phyloP scores from a whole-genome alignment of 2,113 vertebrate species.

The Lontra canadensis region DNA sequence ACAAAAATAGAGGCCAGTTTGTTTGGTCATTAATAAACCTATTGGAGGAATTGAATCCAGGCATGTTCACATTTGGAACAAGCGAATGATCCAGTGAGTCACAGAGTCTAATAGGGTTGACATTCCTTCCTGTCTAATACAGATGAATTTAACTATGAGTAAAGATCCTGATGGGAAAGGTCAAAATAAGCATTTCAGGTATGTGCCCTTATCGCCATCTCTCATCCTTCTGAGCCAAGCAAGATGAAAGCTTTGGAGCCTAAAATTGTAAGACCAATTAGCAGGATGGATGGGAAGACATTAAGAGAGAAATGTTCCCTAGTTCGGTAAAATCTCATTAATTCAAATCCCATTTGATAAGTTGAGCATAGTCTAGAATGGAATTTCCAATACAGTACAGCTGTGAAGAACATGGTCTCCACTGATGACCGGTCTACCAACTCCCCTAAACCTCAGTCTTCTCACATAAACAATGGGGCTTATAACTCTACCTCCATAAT shows the following conservation, averaged over 20 bases:
- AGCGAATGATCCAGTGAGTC: neutral
- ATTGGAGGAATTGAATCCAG: neutral
- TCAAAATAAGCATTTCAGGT: constrained; percentile 52
- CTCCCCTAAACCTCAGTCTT: neutral
- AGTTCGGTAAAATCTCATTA: constrained; percentile 67
- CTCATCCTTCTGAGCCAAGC: neutral
- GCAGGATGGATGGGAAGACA: constrained; percentile 63
- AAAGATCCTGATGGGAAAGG: constrained; percentile 54
- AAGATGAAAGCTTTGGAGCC: constrained; percentile 33
- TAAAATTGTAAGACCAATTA: constrained; percentile 64
- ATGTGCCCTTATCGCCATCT: neutral
- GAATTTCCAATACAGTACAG: neutral
- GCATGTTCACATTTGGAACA: neutral
- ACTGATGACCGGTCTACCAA: neutral
- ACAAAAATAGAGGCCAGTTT: neutral
- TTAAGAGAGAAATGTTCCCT: constrained; percentile 51
- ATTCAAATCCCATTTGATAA: constrained; percentile 57
- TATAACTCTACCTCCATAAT: neutral
- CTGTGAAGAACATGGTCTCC: neutral
- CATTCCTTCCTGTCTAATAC: neutral
- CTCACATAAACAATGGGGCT: neutral
- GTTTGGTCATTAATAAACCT: neutral
- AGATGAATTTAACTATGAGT: constrained; percentile 17
- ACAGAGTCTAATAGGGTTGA: neutral
- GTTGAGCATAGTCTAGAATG: constrained; percentile 31